Base-by-base conservation (phyloP, 2,797 vertebrate species). In the Lindbergichthys nudifrons region DNA sequence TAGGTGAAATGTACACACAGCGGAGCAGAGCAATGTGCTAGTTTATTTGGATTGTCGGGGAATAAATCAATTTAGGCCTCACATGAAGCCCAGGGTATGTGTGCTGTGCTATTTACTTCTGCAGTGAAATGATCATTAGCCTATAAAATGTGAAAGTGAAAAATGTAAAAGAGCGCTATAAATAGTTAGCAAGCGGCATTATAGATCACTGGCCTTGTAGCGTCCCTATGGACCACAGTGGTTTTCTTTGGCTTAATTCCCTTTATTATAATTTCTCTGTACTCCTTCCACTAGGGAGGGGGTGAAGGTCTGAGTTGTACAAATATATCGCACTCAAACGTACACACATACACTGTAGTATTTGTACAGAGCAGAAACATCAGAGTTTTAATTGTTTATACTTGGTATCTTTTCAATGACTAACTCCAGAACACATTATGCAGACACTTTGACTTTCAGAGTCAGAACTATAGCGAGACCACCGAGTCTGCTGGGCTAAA, bases 51-150 rank as follows among this genome's bases (percentile, higher is more conserved):
- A 73, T 75, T 51, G 74, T 61, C 45, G 56, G 61, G 73, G 62
- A 85, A 94, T 92, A 91, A 93, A 94, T 95, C 93, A 90, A 60
- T 67, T 75, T 7, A 50, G 90, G 84, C 93, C 92, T 88, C 93
- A 94, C 92, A 93, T 91, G 87, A 76, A 90, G 90, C 75, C 32
- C 58, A 1, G 62, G 72, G 78, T 79, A 43, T 89, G 90, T 90
- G 85, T 87, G 88, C 92, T 86, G 90, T 80, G 90, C 85, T 92
- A 67, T 93, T 93, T 93, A 93, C 90, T 93, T 91, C 80, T 89
- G 85, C 79, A 70, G 83, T 65, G 81, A 91, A 93, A 93, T 92
- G 89, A 93, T 93, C 90, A 94, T 94, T 93, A 94, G 87, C 88
- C 91, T 90, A 91, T 93, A 92, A 95, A 91, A 91, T 87, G 19